These are phyloP conservation scores for Hylia prasina DNA, from an alignment of 2,113 vertebrate genomes.

Conservation along the genomic window DNA sequence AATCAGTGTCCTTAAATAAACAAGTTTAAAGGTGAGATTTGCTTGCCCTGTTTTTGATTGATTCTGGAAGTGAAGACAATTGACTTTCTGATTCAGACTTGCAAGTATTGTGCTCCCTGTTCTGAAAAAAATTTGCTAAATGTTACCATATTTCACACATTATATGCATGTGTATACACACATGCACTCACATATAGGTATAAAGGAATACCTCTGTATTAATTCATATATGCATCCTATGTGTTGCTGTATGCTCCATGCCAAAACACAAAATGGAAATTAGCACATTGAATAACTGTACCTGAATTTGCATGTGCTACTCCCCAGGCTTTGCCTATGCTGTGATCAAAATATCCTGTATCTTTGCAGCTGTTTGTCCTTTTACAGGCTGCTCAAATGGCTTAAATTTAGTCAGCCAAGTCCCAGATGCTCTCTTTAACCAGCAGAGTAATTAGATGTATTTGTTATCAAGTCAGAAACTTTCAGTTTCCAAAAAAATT, in stretches of 20 bases:
- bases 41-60: not conserved
- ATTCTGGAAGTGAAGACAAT: not conserved
- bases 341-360: not conserved
- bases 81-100: not conserved
- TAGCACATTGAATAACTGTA: not conserved
- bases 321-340: not conserved
- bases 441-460: not conserved
- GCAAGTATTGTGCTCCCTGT: not conserved
- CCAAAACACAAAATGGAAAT: not conserved
- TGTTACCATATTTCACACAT: not conserved
- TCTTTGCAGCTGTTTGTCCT: not conserved
- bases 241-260: not conserved
- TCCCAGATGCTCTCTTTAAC: not conserved
- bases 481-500: not conserved
- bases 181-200: accelerated
- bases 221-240: not conserved
- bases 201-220: not conserved
- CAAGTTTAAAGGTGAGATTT: not conserved
- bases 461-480: not conserved
- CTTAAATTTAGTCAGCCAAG: not conserved
- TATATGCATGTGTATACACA: too few species aligned
- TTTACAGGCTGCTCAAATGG: not conserved
- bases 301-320: not conserved
- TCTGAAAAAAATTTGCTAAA: not conserved
- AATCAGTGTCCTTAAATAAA: not conserved